These are phyloP conservation scores for Catamblyrhynchus diadema DNA, from an alignment of 2,797 vertebrate species.

Conservation along the genomic window DNA sequence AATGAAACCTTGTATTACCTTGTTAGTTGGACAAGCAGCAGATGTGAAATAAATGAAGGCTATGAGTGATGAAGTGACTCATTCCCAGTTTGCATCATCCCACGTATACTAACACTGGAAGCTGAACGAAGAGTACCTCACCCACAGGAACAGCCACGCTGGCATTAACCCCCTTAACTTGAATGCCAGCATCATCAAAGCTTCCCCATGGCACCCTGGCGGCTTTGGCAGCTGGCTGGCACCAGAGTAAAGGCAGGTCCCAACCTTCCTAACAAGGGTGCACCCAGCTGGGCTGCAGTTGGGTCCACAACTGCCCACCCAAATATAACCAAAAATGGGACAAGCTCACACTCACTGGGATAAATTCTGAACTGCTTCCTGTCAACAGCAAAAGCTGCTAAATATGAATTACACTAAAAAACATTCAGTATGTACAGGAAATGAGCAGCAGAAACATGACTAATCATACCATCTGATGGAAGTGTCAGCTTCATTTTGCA, in stretches of 20 bases:
- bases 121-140: neutral
- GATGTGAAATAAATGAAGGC: neutral
- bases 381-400: neutral
- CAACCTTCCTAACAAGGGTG: neutral
- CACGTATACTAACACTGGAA: neutral
- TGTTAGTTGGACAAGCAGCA: neutral
- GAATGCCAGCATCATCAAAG: neutral
- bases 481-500: neutral
- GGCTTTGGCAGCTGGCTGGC: neutral
- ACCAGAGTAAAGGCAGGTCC: neutral
- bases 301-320: fast-evolving
- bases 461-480: neutral
- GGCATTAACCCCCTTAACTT: neutral
- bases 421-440: neutral
- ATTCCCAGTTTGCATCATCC: neutral
- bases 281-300: neutral
- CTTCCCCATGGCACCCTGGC: neutral
- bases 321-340: neutral
- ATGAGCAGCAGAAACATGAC: neutral
- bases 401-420: neutral
- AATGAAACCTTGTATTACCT: neutral
- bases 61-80: neutral
- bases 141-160: fast-evolving
- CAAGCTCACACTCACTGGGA: neutral
- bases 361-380: neutral